A percentile compares a stretch with the other conserved stretches of the same genome.
Evolutionary conservation across 2,113 vertebrate species (phyloP).

Genomic region (Puffinus mauretanicus): DNA sequence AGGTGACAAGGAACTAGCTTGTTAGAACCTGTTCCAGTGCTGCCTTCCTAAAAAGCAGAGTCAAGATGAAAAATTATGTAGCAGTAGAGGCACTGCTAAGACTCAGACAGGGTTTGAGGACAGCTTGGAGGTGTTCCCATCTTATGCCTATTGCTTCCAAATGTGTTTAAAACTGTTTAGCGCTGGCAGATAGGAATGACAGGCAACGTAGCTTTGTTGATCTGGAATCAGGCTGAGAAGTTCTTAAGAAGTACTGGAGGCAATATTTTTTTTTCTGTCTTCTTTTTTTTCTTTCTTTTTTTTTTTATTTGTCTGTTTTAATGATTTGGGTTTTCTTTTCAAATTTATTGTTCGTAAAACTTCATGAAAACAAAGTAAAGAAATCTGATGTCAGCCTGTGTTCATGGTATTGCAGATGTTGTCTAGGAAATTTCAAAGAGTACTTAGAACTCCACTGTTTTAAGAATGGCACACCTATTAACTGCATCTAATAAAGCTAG

Average conservation of each 20-base stretch:
- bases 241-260: not conserved
- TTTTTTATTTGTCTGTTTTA: not conserved
- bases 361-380: not conserved
- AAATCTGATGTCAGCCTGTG: not conserved
- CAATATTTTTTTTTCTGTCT: not conserved
- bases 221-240: not conserved
- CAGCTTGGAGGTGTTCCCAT: not conserved
- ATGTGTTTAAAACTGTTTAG: not conserved
- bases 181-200: not conserved
- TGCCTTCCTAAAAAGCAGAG: not conserved
- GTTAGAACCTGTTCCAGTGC: not conserved
- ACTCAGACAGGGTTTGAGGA: not conserved
- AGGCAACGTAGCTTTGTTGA: not conserved
- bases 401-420: not conserved
- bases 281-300: rapidly evolving
- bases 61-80: not conserved
- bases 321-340: not conserved
- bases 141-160: not conserved
- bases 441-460: not conserved
- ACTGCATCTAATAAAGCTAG: not conserved
- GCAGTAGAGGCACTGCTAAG: not conserved
- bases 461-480: not conserved
- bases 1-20: not conserved
- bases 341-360: not conserved
- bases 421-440: not conserved